Conservation (phyloP, 2,888 invertebrate genomes). For the Clistopyga incitator region DNA sequence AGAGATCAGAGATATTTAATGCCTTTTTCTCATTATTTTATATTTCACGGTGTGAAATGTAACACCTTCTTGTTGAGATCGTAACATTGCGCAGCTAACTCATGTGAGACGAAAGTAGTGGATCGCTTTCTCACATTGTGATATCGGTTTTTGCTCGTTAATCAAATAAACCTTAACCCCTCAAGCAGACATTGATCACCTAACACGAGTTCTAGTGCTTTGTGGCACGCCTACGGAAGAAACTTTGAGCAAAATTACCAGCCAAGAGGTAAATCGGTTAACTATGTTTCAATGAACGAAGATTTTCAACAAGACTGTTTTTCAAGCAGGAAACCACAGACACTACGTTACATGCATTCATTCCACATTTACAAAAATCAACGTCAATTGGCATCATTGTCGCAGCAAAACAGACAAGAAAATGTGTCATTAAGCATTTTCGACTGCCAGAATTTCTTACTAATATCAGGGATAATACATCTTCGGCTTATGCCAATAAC, state of each 20-base stretch:
- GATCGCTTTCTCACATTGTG: conserved; percentile 59
- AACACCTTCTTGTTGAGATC: conserved; percentile 16
- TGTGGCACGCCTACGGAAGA: conserved; percentile 94
- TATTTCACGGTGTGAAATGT: conserved; percentile 13
- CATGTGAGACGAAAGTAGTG: conserved; percentile 3
- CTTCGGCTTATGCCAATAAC: conserved; percentile 24
- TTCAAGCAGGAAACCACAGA: not conserved
- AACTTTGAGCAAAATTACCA: conserved; percentile 93
- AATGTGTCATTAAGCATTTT: conserved; percentile 18
- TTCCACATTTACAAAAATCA: conserved; percentile 7
- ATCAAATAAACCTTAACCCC: conserved; percentile 80
- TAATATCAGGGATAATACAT: conserved; percentile 3
- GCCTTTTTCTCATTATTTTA: not conserved
- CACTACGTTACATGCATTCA: conserved; percentile 6
- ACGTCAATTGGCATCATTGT: not conserved
- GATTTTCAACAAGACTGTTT: not conserved
- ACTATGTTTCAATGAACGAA: conserved; percentile 28
- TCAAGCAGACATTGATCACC: conserved; percentile 93
- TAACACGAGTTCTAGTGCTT: conserved; percentile 94
- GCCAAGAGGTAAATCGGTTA: conserved; percentile 91
- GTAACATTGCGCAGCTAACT: conserved; percentile 15
- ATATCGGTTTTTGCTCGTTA: conserved; percentile 59
- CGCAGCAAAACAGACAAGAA: not conserved
- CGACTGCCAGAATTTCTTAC: not conserved
- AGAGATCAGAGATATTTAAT: conserved; percentile 31